Evolutionary conservation across 2,797 vertebrate genomes (phyloP).

Genomic region (Anabacerthia variegaticeps): DNA sequence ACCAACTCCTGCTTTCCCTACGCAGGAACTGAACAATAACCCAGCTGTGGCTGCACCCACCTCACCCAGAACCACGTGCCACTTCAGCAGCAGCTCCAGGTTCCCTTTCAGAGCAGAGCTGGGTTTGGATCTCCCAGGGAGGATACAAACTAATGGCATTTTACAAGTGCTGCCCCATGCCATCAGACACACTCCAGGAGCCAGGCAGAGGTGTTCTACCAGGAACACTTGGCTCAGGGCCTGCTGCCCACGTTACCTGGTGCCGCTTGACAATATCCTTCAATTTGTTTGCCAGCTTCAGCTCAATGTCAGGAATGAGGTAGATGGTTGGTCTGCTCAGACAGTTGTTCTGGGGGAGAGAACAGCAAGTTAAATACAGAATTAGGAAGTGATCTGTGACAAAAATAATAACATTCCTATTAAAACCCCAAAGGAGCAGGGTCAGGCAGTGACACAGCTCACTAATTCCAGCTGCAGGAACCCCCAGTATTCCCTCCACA

Average conservation of each 20-base stretch:
- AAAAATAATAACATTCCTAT: too few relatives aligned
- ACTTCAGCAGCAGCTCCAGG: not conserved
- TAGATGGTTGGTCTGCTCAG: conserved; percentile 93
- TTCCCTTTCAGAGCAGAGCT: not conserved
- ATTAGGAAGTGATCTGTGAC: not conserved
- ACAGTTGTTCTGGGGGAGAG: conserved; percentile 88
- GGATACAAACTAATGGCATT: not conserved
- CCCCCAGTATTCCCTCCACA: not conserved
- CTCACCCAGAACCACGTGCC: not conserved
- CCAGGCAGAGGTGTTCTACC: not conserved
- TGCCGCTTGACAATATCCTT: conserved; percentile 98
- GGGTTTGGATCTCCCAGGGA: fast-evolving
- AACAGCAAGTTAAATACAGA: not conserved
- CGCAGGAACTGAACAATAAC: not conserved
- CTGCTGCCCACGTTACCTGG: conserved; percentile 80
- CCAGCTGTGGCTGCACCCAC: not conserved
- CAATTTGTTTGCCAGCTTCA: conserved; percentile 92
- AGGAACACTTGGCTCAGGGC: not conserved
- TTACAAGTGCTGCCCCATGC: fast-evolving
- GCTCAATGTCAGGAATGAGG: conserved; percentile 91
- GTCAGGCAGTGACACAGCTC: fast-evolving
- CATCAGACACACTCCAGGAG: not conserved
- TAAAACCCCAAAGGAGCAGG: fast-evolving
- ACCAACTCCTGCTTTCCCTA: not conserved
- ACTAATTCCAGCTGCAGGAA: not conserved